Evolutionary conservation across 2,888 invertebrate genomes (phyloP), one percentile per base, ranked within the genome.

Genomic region (Pardosa pseudoannulata): DNA sequence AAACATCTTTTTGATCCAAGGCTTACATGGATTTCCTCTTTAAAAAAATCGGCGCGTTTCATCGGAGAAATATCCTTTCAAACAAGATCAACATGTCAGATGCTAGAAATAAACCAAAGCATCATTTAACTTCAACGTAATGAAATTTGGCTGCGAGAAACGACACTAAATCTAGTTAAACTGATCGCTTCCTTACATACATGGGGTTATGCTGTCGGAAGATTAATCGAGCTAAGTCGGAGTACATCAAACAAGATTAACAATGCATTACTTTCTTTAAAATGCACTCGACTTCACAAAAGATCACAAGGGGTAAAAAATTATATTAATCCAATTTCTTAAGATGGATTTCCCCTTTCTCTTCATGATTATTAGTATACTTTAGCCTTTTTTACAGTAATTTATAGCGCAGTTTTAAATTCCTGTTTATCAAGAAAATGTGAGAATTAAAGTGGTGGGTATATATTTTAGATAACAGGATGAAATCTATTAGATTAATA

Each of bases 1-100:
- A 46, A 46, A 46, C 11, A 23, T 6, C 56, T 23, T 23, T 56
- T 56, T 56, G 3, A n/a, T 56, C 23, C 7, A 1, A 1, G 56
- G 56, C 16, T 56, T 56, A 23, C 23, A 56, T 16, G 41, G 2
- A 46, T 9, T 36, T 36, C 36, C n/a, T n/a, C n/a, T n/a, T n/a
- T 36, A 16, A 46, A 13, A 46, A 46, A 46, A 46, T 46, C 23
- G 5, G 11, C 19, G 1, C 16, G 23, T 23, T 23, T 6, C 23
- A 6, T 1, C 23, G 1, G 1, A 56, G 16, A 56, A 56, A 56
- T 23, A 23, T 56, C 23, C 56, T 56, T 56, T 19, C 5, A 56
- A 56, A 56, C 56, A 56, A 56, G 56, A 56, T 56, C 56, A 56
- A 56, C 1, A 56, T 56, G 23, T 56, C 56, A 56, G 16, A 56